Evolutionary conservation across 2,113 vertebrate species (phyloP).

Genomic region (Prinia subflava): DNA sequence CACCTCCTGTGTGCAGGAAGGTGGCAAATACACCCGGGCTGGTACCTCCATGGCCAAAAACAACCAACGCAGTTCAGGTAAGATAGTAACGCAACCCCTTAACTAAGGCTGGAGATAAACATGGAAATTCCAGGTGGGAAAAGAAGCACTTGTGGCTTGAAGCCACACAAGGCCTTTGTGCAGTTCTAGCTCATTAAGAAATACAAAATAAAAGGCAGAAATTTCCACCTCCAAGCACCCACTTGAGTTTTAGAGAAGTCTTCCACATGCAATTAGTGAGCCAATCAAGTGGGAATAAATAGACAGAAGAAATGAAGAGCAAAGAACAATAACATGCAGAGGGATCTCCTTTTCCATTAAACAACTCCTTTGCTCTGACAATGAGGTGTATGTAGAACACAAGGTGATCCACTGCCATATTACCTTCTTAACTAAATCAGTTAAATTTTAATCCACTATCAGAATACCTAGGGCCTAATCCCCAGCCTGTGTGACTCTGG

Average conservation of each 20-base stretch:
- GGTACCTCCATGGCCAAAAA: background rate
- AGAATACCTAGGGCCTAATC: background rate
- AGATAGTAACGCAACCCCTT: background rate
- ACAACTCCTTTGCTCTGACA: background rate
- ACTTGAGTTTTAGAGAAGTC: background rate
- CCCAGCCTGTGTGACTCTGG: background rate
- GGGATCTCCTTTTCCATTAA: background rate
- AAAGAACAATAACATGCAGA: background rate
- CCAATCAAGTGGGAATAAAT: background rate
- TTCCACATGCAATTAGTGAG: background rate
- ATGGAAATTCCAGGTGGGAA: background rate
- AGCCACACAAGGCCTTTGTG: background rate
- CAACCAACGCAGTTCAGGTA: background rate
- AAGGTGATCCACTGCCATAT: background rate
- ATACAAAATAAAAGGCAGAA: background rate
- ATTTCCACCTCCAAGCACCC: background rate
- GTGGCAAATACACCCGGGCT: background rate
- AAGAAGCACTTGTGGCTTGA: background rate
- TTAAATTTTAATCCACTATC: background rate
- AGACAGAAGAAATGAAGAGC: background rate
- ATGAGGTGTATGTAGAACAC: background rate
- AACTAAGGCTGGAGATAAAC: background rate
- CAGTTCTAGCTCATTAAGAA: background rate
- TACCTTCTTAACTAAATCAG: background rate
- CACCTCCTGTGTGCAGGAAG: background rate